These are phyloP conservation scores for Euura lappo DNA, from an alignment of 1,140 invertebrate species.

Conservation along the genomic window DNA sequence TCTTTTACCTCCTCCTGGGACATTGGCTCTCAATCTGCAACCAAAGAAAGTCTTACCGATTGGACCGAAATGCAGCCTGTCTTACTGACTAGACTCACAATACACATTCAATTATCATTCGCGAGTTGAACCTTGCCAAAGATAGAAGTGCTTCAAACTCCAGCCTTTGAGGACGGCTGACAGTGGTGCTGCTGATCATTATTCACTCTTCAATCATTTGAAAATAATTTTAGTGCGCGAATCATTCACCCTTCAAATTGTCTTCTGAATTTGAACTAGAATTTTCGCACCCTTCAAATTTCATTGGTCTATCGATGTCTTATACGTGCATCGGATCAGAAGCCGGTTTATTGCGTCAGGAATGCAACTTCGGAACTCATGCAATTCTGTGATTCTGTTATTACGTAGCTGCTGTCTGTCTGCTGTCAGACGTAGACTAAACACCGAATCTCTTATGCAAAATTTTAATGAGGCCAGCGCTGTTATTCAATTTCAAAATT, in stretches of 20 bases:
- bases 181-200: not conserved
- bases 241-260: not conserved
- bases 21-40: not conserved
- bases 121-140: not conserved
- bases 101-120: not conserved
- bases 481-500: too few relatives aligned
- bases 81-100: not conserved
- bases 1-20: not conserved
- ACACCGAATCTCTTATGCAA: too few relatives aligned
- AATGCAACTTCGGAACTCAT: not conserved
- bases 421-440: too few relatives aligned
- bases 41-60: not conserved
- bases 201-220: not conserved
- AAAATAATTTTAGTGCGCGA: not conserved
- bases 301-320: not conserved
- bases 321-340: not conserved
- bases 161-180: not conserved
- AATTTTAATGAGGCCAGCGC: too few relatives aligned
- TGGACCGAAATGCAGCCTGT: not conserved
- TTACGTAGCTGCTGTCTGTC: not conserved
- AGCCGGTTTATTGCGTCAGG: not conserved
- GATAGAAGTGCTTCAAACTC: not conserved
- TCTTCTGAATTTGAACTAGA: not conserved
- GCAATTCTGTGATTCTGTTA: not conserved
- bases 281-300: not conserved